Evolutionary conservation across 2,888 invertebrate genomes (phyloP), one percentile per base, ranked within the genome.

Genomic region (Sceliomorpha sp.): DNA sequence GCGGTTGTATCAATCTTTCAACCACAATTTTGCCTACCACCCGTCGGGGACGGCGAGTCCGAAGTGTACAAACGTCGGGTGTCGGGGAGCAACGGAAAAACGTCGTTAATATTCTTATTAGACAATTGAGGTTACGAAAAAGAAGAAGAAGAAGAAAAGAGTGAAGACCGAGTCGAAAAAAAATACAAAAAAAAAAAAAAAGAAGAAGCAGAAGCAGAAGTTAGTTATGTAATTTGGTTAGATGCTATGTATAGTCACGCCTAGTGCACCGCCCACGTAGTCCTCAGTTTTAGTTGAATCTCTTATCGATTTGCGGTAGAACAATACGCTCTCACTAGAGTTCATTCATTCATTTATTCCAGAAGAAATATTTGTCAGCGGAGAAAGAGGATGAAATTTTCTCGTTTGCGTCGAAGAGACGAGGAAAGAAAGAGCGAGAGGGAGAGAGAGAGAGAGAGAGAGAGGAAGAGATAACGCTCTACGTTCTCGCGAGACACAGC

Each of bases 221-320:
- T n/a, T 14, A 39, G 31, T 56, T 39, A 39, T 24, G n/a, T 56
- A 56, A 56, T 31, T 39, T 24, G 10, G 37, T 44, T 31, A 39
- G 32, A 58, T 17, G 10, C 58, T 40, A 27, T 42, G 32, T 34
- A 40, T 14, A 58, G 58, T 32, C 26, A 36, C 58, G 58, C 24
- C 39, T 39, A 24, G 39, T 20, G 12, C 24, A 24, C 39, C 39
- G 1, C 24, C 48, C 48, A 48, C 40, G 12, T 34, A 32, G 47
- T 40, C 37, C 40, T 48, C 34, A 12, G 34, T 39, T 58, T 47
- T 39, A 24, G 56, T 47, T 40, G 45, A 59, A 50, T 59, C 50
- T 17, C 27, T 32, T 59, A 59, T 59, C 50, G 59, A 59, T 59
- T 59, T 58, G 32, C 26, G 20, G 31, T 20, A 37, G 31, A 47